A percentile compares a stretch with the other conserved stretches of the same genome.
These are phyloP conservation scores for Diplogasteroides magnus DNA, from an alignment of 1,140 invertebrate genomes.

Conservation along the genomic window DNA sequence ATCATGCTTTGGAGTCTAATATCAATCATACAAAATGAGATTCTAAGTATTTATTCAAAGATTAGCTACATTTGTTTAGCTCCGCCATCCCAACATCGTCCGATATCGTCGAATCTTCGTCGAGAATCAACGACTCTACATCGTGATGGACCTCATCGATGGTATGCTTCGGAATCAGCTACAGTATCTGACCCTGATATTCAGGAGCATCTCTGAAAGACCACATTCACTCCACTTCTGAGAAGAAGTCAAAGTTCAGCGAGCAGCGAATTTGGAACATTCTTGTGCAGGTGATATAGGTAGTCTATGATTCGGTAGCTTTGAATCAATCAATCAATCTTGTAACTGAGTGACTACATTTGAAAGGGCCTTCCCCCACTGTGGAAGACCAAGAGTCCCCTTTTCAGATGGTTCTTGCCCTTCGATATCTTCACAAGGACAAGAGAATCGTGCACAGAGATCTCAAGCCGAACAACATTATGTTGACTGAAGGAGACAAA, in stretches of 20 bases:
- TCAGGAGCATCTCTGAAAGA: constrained; percentile 36
- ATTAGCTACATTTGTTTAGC: too few species aligned
- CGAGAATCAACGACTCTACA: constrained; percentile 56
- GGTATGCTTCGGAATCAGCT: constrained; percentile 28
- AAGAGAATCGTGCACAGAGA: constrained; percentile 52
- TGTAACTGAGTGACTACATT: too few species aligned
- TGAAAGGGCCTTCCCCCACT: too few species aligned
- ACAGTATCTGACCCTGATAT: not conserved
- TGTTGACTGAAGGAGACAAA: constrained; percentile 58
- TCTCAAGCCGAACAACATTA: constrained; percentile 58
- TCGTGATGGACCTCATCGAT: constrained; percentile 59
- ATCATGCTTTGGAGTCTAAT: too few species aligned
- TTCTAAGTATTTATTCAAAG: too few species aligned
- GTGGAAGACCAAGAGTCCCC: too few species aligned
- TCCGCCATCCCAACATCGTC: constrained; percentile 58
- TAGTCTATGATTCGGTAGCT: too few species aligned
- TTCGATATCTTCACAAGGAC: constrained; percentile 59
- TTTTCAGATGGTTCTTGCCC: constrained; percentile 56
- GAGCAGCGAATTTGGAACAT: constrained; percentile 58
- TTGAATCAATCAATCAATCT: too few species aligned
- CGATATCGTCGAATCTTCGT: constrained; percentile 58
- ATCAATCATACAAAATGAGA: too few species aligned
- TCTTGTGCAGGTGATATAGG: constrained; percentile 43
- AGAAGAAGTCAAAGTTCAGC: constrained; percentile 55
- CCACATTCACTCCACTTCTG: constrained; percentile 58